Evolutionary conservation across 2,113 vertebrate species (phyloP).

Genomic region (Fukomys damarensis): DNA sequence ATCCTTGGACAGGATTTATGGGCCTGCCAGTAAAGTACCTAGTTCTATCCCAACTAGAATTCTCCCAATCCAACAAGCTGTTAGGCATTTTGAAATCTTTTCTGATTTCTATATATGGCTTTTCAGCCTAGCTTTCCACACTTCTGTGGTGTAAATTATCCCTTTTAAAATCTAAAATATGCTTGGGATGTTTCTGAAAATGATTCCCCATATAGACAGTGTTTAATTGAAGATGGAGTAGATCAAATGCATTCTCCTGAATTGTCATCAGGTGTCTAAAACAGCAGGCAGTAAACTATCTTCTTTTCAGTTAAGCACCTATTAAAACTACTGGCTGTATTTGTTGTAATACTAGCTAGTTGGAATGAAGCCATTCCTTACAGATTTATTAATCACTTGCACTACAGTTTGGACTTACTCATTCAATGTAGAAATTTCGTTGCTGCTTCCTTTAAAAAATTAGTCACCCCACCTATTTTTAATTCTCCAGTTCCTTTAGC

Average conservation of each 20-base stretch:
- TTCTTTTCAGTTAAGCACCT: constrained; percentile 51
- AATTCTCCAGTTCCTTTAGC: background rate
- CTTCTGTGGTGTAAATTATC: constrained; percentile 54
- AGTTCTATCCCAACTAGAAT: constrained; percentile 13
- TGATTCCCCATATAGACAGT: background rate
- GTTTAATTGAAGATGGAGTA: constrained; percentile 61
- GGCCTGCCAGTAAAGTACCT: constrained; percentile 54
- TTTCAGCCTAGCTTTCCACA: constrained; percentile 15
- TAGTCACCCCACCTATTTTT: constrained; percentile 24
- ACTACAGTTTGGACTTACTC: constrained; percentile 12
- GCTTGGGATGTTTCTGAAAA: constrained; percentile 52
- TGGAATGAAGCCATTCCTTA: constrained; percentile 56
- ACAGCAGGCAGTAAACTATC: constrained; percentile 37
- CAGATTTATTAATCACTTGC: constrained; percentile 1
- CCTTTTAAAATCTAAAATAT: constrained; percentile 63
- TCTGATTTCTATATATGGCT: constrained; percentile 58
- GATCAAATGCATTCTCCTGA: constrained; percentile 33
- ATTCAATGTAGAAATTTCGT: constrained; percentile 7
- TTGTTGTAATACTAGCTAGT: constrained; percentile 4
- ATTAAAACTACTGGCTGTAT: constrained; percentile 50
- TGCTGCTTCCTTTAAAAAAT: constrained; percentile 39
- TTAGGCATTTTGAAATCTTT: constrained; percentile 66
- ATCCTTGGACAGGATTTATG: constrained; percentile 66
- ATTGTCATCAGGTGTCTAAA: constrained; percentile 58
- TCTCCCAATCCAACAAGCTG: constrained; percentile 44